Conservation (phyloP, 2,888 invertebrate species). For the Tyria jacobaeae region DNA sequence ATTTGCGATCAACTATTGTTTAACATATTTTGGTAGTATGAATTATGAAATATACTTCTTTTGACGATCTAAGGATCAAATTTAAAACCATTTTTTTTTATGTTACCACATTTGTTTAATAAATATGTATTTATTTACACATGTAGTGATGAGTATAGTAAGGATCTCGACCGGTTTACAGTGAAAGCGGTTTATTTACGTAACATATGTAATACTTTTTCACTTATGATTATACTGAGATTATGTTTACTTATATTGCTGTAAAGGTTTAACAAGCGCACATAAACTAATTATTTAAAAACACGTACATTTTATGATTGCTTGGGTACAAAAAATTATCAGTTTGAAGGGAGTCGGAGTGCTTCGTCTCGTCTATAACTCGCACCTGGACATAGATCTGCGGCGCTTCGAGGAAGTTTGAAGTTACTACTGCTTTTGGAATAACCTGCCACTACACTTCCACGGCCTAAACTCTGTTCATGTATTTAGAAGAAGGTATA, state of each 20-base stretch:
- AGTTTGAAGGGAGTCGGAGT: too few species aligned
- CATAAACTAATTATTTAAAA: too few species aligned
- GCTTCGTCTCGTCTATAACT: too few species aligned
- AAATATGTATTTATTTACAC: conserved; percentile 11
- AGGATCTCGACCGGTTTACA: conserved; percentile 45
- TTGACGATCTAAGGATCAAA: conserved; percentile 10
- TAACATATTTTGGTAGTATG: background rate
- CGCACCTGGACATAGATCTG: too few species aligned
- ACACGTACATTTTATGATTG: too few species aligned
- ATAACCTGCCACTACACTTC: too few species aligned
- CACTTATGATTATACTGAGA: conserved; percentile 14
- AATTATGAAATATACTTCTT: background rate
- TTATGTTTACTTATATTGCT: background rate
- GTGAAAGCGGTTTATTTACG: conserved; percentile 59
- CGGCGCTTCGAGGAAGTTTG: too few species aligned
- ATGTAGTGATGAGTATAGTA: conserved; percentile 20
- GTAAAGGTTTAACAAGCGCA: background rate
- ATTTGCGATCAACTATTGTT: background rate
- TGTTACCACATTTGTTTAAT: background rate
- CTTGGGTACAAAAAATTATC: too few species aligned
- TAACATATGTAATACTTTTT: conserved; percentile 42
- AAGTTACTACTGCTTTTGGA: too few species aligned
- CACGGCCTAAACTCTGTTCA: too few species aligned
- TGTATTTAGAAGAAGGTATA: too few species aligned
- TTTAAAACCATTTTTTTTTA: conserved; percentile 13